Evolutionary conservation across 2,797 vertebrate genomes (phyloP).

Genomic region (Spheniscus humboldti): DNA sequence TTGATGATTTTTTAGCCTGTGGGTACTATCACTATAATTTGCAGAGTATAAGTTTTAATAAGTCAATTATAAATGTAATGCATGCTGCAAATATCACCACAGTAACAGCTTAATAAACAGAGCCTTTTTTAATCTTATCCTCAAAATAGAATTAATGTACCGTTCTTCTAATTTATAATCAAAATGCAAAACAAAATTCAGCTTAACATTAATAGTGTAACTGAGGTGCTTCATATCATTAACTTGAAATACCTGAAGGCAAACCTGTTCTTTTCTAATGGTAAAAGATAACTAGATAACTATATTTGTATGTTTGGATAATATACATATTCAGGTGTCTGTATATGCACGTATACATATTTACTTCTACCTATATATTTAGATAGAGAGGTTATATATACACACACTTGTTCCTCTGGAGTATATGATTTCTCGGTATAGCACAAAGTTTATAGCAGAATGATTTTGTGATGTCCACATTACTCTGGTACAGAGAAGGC

Average conservation of each 20-base stretch:
- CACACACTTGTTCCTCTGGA: background rate
- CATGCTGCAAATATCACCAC: conserved; percentile 68
- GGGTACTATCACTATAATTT: conserved; percentile 74
- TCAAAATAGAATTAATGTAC: conserved; percentile 77
- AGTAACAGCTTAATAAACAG: conserved; percentile 73
- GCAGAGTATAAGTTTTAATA: conserved; percentile 77
- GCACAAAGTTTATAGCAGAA: background rate
- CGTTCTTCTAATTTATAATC: conserved; percentile 76
- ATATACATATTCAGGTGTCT: background rate
- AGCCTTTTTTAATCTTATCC: conserved; percentile 55
- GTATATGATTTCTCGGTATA: background rate
- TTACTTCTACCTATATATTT: background rate
- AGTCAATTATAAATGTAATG: conserved; percentile 79
- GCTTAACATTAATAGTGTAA: conserved; percentile 63
- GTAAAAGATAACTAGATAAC: conserved; percentile 23
- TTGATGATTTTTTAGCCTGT: conserved; percentile 77
- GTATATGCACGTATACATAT: background rate
- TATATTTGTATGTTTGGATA: background rate
- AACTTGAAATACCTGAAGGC: conserved; percentile 70
- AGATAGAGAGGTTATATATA: background rate
- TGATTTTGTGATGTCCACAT: background rate
- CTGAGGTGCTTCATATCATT: conserved; percentile 69
- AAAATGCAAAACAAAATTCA: conserved; percentile 79
- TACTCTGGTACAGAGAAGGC: background rate
- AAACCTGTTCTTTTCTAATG: conserved; percentile 60